Percentiles rank a stretch among this genome's conserved stretches.
phyloP scores from a whole-genome alignment of 2,113 vertebrate species.

The Raja brachyura region DNA sequence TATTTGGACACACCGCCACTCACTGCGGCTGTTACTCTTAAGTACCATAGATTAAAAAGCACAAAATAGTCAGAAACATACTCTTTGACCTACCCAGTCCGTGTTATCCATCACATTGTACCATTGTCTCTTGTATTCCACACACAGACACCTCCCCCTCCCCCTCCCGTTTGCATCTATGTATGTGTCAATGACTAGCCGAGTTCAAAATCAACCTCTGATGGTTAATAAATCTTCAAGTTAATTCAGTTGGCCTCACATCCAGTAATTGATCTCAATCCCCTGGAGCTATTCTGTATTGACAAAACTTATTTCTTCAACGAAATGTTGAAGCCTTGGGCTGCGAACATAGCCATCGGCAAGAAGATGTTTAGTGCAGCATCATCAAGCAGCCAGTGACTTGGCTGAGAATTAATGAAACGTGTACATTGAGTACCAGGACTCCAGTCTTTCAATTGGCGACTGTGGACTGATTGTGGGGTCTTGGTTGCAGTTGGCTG shows the following conservation, averaged over 20 bases:
- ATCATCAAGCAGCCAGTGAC: neutral
- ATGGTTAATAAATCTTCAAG: neutral
- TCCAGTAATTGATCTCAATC: neutral
- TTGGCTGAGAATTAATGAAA: neutral
- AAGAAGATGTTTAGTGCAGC: neutral
- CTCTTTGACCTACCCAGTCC: too few species aligned
- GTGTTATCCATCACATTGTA: too few species aligned
- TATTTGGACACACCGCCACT: neutral
- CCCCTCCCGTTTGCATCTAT: neutral
- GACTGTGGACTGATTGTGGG: neutral
- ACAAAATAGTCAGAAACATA: neutral
- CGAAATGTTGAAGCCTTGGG: neutral
- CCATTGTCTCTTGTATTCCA: too few species aligned
- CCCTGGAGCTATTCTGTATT: neutral
- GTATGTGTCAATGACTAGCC: neutral
- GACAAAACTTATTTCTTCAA: neutral
- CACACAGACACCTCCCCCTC: too few species aligned
- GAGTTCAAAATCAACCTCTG: neutral
- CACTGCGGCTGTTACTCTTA: neutral
- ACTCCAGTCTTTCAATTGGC: neutral
- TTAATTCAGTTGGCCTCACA: neutral
- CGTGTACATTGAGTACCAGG: neutral
- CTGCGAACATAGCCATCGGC: neutral
- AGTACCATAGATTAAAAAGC: neutral
- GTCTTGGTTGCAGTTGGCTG: neutral